A percentile compares a stretch with the other conserved stretches of the same genome.
phyloP scores from a whole-genome alignment of 2,888 invertebrate genomes.

The Stenodema calcarata region DNA sequence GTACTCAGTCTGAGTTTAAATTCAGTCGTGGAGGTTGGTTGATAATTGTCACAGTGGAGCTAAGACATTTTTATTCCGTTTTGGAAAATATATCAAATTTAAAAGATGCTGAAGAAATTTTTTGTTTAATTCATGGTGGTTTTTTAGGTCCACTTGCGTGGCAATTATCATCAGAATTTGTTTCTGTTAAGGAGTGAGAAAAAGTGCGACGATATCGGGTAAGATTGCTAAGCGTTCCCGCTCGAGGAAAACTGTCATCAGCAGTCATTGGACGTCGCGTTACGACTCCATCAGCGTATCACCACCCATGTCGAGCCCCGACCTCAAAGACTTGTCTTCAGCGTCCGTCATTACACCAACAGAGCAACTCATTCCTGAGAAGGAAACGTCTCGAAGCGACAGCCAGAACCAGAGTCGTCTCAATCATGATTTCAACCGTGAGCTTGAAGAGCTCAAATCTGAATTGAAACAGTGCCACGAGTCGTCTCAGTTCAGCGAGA shows the following conservation, averaged over 20 bases:
- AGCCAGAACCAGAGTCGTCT: not conserved
- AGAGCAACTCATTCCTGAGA: not conserved
- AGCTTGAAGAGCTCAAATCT: not conserved
- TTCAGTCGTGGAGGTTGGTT: not conserved
- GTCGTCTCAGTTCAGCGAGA: not conserved
- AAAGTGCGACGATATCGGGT: not conserved
- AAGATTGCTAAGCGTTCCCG: not conserved
- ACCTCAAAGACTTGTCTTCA: not conserved
- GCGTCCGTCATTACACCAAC: not conserved
- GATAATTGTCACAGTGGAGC: not conserved
- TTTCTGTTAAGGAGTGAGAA: not conserved
- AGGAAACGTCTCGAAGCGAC: not conserved
- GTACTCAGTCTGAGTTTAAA: not conserved
- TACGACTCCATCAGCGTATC: not conserved
- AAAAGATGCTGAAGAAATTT: no score
- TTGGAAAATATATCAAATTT: not conserved
- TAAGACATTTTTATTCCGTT: no score
- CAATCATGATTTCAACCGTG: not conserved
- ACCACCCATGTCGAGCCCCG: not conserved
- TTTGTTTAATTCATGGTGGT: no score
- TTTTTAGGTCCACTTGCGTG: not conserved
- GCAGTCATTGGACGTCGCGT: not conserved
- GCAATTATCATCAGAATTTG: not conserved
- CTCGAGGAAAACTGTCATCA: not conserved
- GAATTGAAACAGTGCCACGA: conserved; percentile 2